Conservation (phyloP, 2,113 vertebrate genomes). For the Centrocercus urophasianus region DNA sequence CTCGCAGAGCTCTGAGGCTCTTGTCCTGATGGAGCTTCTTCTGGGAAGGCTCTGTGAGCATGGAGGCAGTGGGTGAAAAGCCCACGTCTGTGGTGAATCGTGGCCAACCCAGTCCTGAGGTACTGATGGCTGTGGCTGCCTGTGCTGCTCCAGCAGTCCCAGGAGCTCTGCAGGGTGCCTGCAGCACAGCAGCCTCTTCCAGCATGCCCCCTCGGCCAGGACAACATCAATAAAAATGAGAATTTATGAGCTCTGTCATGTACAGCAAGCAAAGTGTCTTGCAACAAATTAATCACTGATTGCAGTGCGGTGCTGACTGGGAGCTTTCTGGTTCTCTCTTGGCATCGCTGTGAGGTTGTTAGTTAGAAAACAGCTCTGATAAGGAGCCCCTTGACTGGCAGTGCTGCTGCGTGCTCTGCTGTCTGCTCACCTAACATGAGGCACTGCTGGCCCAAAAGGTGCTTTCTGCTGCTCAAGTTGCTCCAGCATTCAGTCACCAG, state of each 20-base stretch:
- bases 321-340: constrained; percentile 37
- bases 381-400: constrained; percentile 22
- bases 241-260: constrained; percentile 63
- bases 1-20: neutral
- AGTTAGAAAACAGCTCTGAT: constrained; percentile 25
- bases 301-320: constrained; percentile 22
- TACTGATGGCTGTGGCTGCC: neutral
- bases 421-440: neutral
- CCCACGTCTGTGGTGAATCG: neutral
- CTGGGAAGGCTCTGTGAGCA: neutral
- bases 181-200: neutral
- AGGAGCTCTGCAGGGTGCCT: neutral
- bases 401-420: neutral
- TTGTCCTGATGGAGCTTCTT: neutral
- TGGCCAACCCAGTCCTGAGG: neutral
- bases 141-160: neutral
- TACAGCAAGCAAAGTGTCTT: constrained; percentile 1
- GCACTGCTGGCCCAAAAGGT: neutral
- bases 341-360: constrained; percentile 25
- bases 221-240: constrained; percentile 28
- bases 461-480: neutral
- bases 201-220: neutral
- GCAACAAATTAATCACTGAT: constrained; percentile 59
- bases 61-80: rapidly evolving
- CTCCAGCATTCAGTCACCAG: neutral